Evolutionary conservation across 2,888 invertebrate species (phyloP), one percentile per base, ranked within the genome.

Genomic region (Gryllus longicercus): DNA sequence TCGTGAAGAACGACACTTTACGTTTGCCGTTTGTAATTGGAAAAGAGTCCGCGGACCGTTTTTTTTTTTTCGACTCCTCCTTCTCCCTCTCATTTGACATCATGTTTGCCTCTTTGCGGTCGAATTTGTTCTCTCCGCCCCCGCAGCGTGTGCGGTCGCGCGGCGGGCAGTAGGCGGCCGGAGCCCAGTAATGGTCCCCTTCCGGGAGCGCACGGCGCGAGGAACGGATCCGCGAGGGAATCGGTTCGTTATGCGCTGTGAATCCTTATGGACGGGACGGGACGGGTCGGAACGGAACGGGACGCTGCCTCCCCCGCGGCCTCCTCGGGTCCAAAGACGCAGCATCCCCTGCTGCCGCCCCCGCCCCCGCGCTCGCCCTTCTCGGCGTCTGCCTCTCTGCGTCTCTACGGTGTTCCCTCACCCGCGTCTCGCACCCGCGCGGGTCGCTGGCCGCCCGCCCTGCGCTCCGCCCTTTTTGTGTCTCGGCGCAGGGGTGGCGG

Each of bases 391-490:
- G 38, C 38, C 38, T 38, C 38, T 38, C 38, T 38, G 38, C 38
- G 38, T 38, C 38, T 38, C 38, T 38, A 38, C 38, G 38, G 38
- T 38, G 38, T 38, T 38, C 38, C 38, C 38, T 38, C 38, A 38
- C 38, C 8, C 38, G 38, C 38, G 38, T 8, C 38, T 38, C 38
- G 38, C 38, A 38, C 63, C 14, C n/a, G 63, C 12, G 4, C 63
- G 63, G n/a, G 63, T n/a, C 14, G 63, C 16, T 63, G 14, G n/a
- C 51, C 51, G 51, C 51, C 63, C 63, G 63, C 14, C 63, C 14
- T 18, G 63, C 63, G 63, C 63, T 63, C 63, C 63, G 63, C 63
- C 63, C 63, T 63, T 63, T 63, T 63, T 63, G 63, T 63, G 63
- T 63, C 63, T 63, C 63, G 16, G 8, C 63, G 38, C 38, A 10